Evolutionary conservation across 2,113 vertebrate genomes (phyloP), one percentile per base, ranked within the genome.

Genomic region (Agapornis roseicollis): DNA sequence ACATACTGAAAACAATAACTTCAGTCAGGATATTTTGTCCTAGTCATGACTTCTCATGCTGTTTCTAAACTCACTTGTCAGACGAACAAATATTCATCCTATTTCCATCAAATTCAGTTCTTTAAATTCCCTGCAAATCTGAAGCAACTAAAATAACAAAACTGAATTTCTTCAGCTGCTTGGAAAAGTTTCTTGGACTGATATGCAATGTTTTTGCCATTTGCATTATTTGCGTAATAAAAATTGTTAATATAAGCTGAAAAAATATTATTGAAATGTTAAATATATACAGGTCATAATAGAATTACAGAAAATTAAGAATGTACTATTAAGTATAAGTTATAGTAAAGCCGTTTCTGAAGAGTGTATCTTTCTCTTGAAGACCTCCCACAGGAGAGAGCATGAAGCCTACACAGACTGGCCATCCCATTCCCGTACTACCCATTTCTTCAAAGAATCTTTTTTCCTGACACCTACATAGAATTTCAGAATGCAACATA

Each of bases 291-390:
- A 88, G 41, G 17, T 42, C 33, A 22, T 31, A 49, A 24, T 0
- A 35, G 2, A 65, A 7, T 18, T 52, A 27, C 3, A 44, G 61
- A 66, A 71, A 82, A 79, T 35, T 16, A 56, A 87, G 15, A 4
- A 23, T 66, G 29, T 9, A 7, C 10, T 42, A 17, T 3, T 0
- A 2, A 19, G 2, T 56, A 10, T 24, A 37, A 85, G 9, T 18
- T 12, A 13, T 11, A 53, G 11, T 39, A 41, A 83, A 72, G 17
- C 15, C 37, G 33, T 47, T 83, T 88, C 78, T 53, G 46, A 37
- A 23, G 4, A 27, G 29, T 2, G 0, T 15, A 17, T 18, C 27
- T 61, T 24, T 39, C 41, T 37, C 33, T 55, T 23, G 24, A 47
- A 50, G 49, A 37, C n/a, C 29, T 69, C 25, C 33, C 27, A 28